These are phyloP conservation scores for Alouatta palliata DNA, from an alignment of 2,113 vertebrate species.

Conservation along the genomic window DNA sequence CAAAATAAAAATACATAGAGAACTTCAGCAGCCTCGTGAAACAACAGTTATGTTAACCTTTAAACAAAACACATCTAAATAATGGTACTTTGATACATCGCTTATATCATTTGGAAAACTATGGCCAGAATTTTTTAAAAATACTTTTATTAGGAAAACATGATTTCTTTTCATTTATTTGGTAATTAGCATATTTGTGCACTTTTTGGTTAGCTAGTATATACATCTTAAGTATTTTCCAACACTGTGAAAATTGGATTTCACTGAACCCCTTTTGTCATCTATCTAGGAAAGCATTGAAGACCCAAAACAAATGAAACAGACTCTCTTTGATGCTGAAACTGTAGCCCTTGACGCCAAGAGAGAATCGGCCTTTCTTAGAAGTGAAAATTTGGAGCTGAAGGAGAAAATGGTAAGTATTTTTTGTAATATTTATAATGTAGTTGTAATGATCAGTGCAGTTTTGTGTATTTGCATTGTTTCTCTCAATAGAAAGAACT, in stretches of 20 bases:
- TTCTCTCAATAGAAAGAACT: constrained; percentile 84
- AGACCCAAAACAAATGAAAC: constrained; percentile 88
- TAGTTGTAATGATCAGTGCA: background rate
- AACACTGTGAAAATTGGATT: background rate
- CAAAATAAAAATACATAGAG: background rate
- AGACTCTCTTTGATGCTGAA: constrained; percentile 91
- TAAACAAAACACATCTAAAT: background rate
- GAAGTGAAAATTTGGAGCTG: constrained; percentile 89
- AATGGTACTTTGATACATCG: background rate
- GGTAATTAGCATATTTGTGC: background rate
- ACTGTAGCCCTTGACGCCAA: constrained; percentile 90
- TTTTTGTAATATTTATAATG: background rate
- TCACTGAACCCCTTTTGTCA: background rate
- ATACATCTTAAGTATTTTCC: background rate
- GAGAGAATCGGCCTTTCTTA: constrained; percentile 92
- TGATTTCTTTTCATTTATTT: constrained; percentile 7
- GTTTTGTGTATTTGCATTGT: background rate
- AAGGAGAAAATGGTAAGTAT: constrained; percentile 88
- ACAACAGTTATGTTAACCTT: background rate
- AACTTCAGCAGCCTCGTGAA: background rate
- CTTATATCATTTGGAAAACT: background rate
- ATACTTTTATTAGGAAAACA: background rate
- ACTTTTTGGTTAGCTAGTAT: background rate
- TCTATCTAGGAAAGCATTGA: constrained; percentile 83
- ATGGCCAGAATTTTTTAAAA: background rate